Evolutionary conservation across 1,140 invertebrate genomes (phyloP).

Genomic region (Trachymyrmex cornetzi): DNA sequence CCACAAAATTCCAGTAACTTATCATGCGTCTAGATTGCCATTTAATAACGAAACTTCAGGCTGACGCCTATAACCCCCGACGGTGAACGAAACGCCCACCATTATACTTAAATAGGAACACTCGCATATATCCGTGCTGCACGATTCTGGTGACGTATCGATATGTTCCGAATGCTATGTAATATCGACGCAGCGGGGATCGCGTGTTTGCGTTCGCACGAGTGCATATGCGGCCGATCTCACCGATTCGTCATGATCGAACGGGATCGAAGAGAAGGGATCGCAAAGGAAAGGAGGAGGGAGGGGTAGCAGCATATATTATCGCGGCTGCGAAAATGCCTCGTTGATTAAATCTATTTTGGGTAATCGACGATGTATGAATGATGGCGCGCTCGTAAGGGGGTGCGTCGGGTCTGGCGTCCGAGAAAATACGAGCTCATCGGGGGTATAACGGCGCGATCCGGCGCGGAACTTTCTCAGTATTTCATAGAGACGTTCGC

Average conservation of each 20-base stretch:
- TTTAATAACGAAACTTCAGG: conserved; percentile 45
- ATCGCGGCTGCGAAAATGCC: conserved; percentile 70
- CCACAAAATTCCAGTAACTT: conserved; percentile 16
- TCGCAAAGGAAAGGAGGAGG: background rate
- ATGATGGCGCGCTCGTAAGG: conserved; percentile 65
- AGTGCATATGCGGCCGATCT: conserved; percentile 79
- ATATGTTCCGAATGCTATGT: conserved; percentile 38
- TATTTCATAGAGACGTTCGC: conserved; percentile 38
- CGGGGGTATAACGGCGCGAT: conserved; percentile 49
- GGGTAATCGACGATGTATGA: conserved; percentile 80
- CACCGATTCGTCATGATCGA: conserved; percentile 83
- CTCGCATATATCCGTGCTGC: conserved; percentile 27
- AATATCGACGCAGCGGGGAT: conserved; percentile 66
- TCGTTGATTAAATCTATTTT: conserved; percentile 81
- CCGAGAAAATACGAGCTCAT: conserved; percentile 67
- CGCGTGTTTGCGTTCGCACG: conserved; percentile 80
- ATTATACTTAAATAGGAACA: conserved; percentile 39
- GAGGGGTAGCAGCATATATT: conserved; percentile 44
- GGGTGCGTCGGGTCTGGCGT: conserved; percentile 40
- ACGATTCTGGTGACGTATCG: conserved; percentile 62
- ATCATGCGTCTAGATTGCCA: conserved; percentile 2
- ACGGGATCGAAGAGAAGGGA: background rate
- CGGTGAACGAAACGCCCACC: conserved; percentile 5
- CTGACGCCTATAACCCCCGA: background rate
- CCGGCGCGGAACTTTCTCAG: conserved; percentile 38